Percentiles rank a stretch among this genome's conserved stretches.
Evolutionary conservation across 92 coral and sea anemone species (phyloP).

Genomic region (Zoanthus sansibaricus): DNA sequence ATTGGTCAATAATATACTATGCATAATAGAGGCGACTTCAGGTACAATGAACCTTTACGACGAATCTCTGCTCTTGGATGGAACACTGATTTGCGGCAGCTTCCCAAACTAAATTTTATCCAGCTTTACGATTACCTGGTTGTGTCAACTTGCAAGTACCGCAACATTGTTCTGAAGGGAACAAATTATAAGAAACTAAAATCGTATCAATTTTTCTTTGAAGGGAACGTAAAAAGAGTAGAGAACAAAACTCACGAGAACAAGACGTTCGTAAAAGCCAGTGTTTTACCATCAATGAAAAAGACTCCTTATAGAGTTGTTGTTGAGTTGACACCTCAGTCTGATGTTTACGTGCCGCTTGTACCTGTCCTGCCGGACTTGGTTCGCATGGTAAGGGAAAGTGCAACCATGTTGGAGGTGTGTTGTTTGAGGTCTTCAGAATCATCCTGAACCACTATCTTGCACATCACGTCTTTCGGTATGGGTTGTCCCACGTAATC

Average conservation of each 20-base stretch:
- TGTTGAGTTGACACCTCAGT: too few species aligned
- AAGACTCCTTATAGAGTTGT: too few species aligned
- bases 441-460: slow-evolving; percentile 49
- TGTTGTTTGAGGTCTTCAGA: slow-evolving; percentile 54
- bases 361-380: slow-evolving; percentile 59
- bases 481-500: slow-evolving; percentile 64
- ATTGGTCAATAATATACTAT: too few species aligned
- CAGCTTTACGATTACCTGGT: too few species aligned
- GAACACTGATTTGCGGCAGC: too few species aligned
- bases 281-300: too few species aligned
- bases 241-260: not conserved
- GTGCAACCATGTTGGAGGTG: slow-evolving; percentile 52
- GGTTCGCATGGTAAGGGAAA: slow-evolving; percentile 48
- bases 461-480: slow-evolving; percentile 59
- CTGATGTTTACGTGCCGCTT: slow-evolving; percentile 46
- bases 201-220: slow-evolving; percentile 59
- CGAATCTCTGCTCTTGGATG: too few species aligned
- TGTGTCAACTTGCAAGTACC: slow-evolving; percentile 16
- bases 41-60: too few species aligned
- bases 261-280: too few species aligned
- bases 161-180: slow-evolving; percentile 43
- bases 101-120: too few species aligned
- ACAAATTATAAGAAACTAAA: slow-evolving; percentile 56
- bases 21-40: too few species aligned
- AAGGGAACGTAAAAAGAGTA: slow-evolving; percentile 44